Base-by-base conservation (phyloP, 2,113 vertebrate genomes). In the Amblyornis subalaris region DNA sequence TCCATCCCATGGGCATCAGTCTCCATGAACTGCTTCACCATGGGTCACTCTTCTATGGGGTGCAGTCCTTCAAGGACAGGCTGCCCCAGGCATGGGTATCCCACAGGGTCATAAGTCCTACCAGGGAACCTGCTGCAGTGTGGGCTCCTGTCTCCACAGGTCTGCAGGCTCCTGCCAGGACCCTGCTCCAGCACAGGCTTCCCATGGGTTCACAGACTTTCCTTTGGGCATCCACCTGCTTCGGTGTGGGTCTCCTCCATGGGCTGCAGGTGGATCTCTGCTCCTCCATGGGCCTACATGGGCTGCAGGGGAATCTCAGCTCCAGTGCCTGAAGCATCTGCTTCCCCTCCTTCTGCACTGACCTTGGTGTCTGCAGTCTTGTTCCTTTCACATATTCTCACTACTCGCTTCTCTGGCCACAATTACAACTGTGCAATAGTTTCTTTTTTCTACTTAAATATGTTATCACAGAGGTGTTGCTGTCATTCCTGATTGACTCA, bases 171-270 rank as follows among this genome's bases (percentile, higher is more conserved):
- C 26, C 44, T 58, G 36, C 10, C 50, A 57, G 21, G 22, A 65
- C 6, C 12, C 22, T 65, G 35, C 50, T 57, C 17, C 16, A 42
- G 2, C 7, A 29, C 0, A 12, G 35, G 33, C 2, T 44, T 73
- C 26, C 22, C 66, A 29, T 48, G 21, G 14, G 6, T 28, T 72
- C 48, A 12, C 11, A 65, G 22, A 7, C 18, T 31, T 51, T 18
- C 33, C 33, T 38, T 38, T 18, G 31, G 44, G 26, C 19, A 72
- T 65, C 18, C 50, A 10, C 26, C 26, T 50, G 11, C 36, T 72
- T 31, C 50, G 33, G 9, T 0, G 0, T 13, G 51, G 26, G 18
- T 57, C 18, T 80, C 8, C 23, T 73, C 22, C 36, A 16, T 1
- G 7, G 22, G 6, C 33, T 50, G 12, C 35, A 33, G 18, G 26